Evolutionary conservation across 2,113 vertebrate genomes (phyloP).

Genomic region (Trochalopteron elliotii): DNA sequence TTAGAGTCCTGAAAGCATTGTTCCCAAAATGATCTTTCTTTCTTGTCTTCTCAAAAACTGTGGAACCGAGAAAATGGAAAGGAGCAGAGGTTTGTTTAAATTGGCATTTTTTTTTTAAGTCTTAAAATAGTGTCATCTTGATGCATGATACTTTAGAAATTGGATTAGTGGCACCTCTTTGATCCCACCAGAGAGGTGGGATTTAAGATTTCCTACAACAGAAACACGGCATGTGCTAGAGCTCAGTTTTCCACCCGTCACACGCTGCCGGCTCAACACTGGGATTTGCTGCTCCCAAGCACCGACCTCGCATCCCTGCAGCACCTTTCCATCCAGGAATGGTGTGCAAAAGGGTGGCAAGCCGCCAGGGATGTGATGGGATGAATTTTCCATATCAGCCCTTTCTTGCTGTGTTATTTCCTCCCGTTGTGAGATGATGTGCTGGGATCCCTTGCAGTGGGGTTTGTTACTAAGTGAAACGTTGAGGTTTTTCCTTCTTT

Average conservation of each 20-base stretch:
- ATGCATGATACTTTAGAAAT: neutral
- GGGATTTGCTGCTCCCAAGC: accelerated
- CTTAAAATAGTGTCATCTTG: neutral
- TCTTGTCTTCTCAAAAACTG: neutral
- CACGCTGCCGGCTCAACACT: accelerated
- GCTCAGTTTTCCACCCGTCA: neutral
- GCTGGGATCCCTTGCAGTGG: neutral
- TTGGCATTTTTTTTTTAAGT: neutral
- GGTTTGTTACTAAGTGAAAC: neutral
- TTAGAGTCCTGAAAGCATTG: neutral
- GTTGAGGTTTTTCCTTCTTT: neutral
- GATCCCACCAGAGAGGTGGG: neutral
- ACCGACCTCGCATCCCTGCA: accelerated
- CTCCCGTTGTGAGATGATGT: accelerated
- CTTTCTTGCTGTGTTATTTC: accelerated
- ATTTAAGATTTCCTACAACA: neutral
- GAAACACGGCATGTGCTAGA: neutral
- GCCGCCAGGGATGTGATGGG: neutral
- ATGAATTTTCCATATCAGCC: neutral
- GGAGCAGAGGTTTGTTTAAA: neutral
- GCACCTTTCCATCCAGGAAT: neutral
- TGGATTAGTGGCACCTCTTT: neutral
- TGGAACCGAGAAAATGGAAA: neutral
- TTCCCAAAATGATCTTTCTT: neutral
- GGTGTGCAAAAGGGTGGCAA: accelerated